A percentile compares a stretch with the other conserved stretches of the same genome.
These are phyloP conservation scores for Pogonocichla stellata DNA, from an alignment of 2,113 vertebrate genomes.

Conservation along the genomic window DNA sequence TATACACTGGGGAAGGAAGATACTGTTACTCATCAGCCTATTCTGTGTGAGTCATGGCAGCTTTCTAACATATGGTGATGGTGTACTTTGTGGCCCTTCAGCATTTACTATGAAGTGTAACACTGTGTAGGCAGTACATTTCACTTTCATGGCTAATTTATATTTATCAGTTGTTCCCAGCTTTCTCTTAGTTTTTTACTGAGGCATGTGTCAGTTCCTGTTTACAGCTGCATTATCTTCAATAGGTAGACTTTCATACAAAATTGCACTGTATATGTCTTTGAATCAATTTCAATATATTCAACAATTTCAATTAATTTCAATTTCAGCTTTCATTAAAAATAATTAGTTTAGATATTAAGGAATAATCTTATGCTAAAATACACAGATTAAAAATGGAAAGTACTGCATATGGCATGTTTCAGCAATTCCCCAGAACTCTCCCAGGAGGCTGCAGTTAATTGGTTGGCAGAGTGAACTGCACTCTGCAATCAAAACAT, in stretches of 20 bases:
- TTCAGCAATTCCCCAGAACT: background rate
- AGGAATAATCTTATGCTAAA: background rate
- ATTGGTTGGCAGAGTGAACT: background rate
- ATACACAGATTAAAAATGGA: background rate
- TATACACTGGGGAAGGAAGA: background rate
- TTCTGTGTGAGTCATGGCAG: background rate
- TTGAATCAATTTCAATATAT: background rate
- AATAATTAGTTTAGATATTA: background rate
- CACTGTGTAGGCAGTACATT: conserved; percentile 20
- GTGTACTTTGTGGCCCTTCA: background rate
- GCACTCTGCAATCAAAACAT: background rate
- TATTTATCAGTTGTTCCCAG: background rate
- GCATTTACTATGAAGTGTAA: background rate
- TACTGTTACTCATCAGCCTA: background rate
- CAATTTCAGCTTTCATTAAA: background rate
- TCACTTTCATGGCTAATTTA: conserved; percentile 18
- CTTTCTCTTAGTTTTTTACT: background rate
- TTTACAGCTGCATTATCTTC: background rate
- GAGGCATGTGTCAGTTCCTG: background rate
- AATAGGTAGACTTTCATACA: background rate
- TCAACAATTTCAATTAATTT: background rate
- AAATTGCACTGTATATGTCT: background rate
- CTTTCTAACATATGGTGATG: conserved; percentile 4
- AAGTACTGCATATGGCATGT: background rate
- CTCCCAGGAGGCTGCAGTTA: background rate